A percentile compares a stretch with the other conserved stretches of the same genome.
Evolutionary conservation across 2,888 invertebrate genomes (phyloP).

Genomic region (Malthinus flaveolus): DNA sequence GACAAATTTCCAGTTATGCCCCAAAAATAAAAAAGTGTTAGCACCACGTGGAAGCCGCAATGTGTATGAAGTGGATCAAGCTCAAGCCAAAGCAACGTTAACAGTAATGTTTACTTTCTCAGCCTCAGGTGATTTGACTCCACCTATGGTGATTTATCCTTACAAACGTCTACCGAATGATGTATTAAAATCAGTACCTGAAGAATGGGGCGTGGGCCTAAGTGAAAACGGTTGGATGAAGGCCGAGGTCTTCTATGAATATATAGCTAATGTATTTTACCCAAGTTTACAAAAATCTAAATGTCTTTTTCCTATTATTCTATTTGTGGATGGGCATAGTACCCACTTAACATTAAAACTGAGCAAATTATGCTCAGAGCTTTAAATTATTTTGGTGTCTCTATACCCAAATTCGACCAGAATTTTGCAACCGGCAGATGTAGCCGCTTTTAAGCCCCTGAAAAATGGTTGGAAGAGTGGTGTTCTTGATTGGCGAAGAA

Average conservation of each 20-base stretch:
- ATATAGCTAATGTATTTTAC: conserved; percentile 44
- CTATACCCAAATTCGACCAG: conserved; percentile 36
- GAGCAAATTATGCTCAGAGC: conserved; percentile 11
- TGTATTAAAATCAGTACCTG: conserved; percentile 43
- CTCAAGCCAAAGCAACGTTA: conserved; percentile 40
- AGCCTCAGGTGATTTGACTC: conserved; percentile 38
- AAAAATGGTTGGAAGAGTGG: conserved; percentile 35
- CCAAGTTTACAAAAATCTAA: conserved; percentile 35
- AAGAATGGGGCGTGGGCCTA: conserved; percentile 46
- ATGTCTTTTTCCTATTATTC: conserved; percentile 40
- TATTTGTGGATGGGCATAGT: conserved; percentile 43
- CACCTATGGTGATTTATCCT: conserved; percentile 43
- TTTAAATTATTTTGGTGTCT: conserved; percentile 28
- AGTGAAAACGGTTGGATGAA: conserved; percentile 52
- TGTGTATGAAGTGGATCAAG: conserved; percentile 46
- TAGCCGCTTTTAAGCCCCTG: conserved; percentile 32
- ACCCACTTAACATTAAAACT: conserved; percentile 6
- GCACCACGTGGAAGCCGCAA: conserved; percentile 38
- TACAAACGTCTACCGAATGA: conserved; percentile 44
- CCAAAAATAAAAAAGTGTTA: conserved; percentile 37
- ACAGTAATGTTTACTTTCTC: conserved; percentile 47
- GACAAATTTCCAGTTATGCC: conserved; percentile 17
- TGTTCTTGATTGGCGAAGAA: conserved; percentile 39
- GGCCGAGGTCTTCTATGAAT: conserved; percentile 47
- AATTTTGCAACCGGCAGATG: conserved; percentile 37